A percentile compares a stretch with the other conserved stretches of the same genome.
These are phyloP conservation scores for Numida meleagris DNA, from an alignment of 2,113 vertebrate species.

Conservation along the genomic window DNA sequence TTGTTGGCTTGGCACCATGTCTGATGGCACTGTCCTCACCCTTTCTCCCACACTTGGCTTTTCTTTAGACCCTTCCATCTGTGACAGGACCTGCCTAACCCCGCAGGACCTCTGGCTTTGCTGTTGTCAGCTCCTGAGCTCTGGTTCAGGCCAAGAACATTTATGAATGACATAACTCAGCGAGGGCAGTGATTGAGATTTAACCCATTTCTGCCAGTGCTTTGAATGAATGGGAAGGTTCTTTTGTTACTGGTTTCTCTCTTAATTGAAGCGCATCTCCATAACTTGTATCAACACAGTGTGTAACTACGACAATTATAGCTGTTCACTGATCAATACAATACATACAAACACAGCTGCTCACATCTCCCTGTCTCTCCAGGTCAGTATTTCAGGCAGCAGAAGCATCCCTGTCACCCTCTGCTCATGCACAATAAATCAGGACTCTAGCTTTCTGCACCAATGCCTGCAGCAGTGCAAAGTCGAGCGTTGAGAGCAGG, in stretches of 20 bases:
- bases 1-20: neutral
- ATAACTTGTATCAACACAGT: neutral
- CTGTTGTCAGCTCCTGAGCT: neutral
- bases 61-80: neutral
- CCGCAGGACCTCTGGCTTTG: neutral
- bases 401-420: slow-evolving; percentile 7
- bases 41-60: neutral
- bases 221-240: neutral
- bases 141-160: neutral
- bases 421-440: neutral
- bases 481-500: neutral
- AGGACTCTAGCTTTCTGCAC: neutral
- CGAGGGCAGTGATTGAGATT: neutral
- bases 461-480: neutral
- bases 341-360: neutral
- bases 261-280: neutral
- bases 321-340: accelerated
- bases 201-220: neutral
- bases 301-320: neutral
- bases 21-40: neutral
- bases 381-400: slow-evolving; percentile 30
- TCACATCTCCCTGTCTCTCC: neutral
- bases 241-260: neutral
- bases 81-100: neutral
- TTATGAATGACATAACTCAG: neutral